Conservation (phyloP, 2,888 invertebrate genomes). For the Dynastes tityus region DNA sequence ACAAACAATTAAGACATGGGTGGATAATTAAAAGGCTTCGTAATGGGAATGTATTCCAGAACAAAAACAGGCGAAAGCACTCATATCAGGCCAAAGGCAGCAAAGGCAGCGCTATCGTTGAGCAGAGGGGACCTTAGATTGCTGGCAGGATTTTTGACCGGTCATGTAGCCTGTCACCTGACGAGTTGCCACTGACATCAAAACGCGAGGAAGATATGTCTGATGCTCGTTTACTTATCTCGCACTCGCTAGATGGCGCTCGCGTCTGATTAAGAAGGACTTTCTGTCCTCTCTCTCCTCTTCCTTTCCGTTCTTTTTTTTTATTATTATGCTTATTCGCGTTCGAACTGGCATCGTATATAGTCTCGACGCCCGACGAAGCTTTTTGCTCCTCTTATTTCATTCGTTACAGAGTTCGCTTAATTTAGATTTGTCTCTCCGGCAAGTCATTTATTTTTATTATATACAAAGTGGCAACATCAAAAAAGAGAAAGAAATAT, state of each 20-base stretch:
- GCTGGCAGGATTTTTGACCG: too few species aligned
- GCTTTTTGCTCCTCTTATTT: neutral
- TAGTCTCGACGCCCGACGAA: neutral
- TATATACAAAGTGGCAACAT: slow-evolving; percentile 9
- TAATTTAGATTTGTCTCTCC: slow-evolving; percentile 17
- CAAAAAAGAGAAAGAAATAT: slow-evolving; percentile 14
- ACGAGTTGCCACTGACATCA: too few species aligned
- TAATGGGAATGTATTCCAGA: too few species aligned
- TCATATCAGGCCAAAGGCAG: too few species aligned
- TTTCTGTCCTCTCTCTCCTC: neutral
- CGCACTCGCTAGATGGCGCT: neutral
- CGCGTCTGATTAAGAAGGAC: slow-evolving; percentile 17
- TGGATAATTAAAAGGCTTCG: too few species aligned
- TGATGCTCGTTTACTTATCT: neutral
- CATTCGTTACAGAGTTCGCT: slow-evolving; percentile 21
- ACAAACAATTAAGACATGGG: too few species aligned
- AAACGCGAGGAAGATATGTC: too few species aligned
- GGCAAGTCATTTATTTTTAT: slow-evolving; percentile 21
- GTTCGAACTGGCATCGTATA: neutral
- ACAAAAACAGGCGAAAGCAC: too few species aligned
- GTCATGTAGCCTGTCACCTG: too few species aligned
- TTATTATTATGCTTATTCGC: neutral
- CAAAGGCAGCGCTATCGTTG: too few species aligned
- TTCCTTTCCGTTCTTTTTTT: neutral
- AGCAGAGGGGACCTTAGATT: too few species aligned